phyloP scores from a whole-genome alignment of 2,888 invertebrate genomes.

The Strigamia maritima region DNA sequence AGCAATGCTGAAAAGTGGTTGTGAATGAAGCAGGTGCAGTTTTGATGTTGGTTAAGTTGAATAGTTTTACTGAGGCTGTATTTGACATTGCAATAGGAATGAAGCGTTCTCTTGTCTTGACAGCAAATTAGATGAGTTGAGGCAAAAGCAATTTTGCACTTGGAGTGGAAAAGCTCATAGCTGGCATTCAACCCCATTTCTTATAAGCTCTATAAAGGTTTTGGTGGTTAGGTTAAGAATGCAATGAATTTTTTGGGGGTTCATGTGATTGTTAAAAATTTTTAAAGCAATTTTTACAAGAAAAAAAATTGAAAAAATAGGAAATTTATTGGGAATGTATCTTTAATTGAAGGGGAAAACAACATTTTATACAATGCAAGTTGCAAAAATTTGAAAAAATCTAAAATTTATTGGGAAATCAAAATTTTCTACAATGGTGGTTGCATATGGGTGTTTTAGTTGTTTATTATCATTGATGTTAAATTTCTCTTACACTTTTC shows the following conservation, averaged over 20 bases:
- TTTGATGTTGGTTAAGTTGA: conserved; percentile 25
- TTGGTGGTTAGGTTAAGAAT: background rate
- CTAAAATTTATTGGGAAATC: background rate
- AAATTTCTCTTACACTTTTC: background rate
- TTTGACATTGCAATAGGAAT: conserved; percentile 23
- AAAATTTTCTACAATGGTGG: background rate
- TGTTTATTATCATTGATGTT: background rate
- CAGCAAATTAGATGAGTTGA: conserved; percentile 32
- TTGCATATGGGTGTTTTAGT: background rate
- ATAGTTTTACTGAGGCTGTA: conserved; percentile 31
- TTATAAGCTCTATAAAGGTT: conserved; percentile 28
- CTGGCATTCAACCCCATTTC: conserved; percentile 11
- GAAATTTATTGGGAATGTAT: background rate
- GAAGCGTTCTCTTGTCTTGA: conserved; percentile 26
- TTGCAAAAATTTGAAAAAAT: background rate
- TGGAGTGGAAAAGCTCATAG: conserved; percentile 30
- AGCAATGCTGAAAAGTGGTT: conserved; percentile 11
- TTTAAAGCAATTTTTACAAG: background rate
- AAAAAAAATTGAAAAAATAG: background rate
- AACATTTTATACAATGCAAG: too few relatives aligned
- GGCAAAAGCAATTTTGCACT: conserved; percentile 28
- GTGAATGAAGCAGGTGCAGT: conserved; percentile 25
- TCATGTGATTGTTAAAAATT: background rate
- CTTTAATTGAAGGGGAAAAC: background rate
- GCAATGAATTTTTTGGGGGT: conserved; percentile 20